Evolutionary conservation across 2,113 vertebrate genomes (phyloP).

Genomic region (Channa maculata): DNA sequence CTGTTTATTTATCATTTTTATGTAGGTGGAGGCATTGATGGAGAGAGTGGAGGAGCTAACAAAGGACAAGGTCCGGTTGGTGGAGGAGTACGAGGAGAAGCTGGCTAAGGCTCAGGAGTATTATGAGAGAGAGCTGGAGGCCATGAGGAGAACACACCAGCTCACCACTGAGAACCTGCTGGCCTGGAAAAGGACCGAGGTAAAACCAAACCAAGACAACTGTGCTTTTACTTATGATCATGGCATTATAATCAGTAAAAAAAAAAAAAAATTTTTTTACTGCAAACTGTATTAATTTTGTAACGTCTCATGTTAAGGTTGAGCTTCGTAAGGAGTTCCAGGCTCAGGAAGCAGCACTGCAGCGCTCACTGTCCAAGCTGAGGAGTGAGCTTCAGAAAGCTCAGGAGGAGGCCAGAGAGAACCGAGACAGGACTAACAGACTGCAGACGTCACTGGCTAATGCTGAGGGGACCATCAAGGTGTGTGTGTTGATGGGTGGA

Average conservation of each 20-base stretch:
- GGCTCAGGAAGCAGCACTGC: constrained; percentile 90
- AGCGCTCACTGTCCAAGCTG: constrained; percentile 87
- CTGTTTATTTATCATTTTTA: background rate
- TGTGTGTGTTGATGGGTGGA: background rate
- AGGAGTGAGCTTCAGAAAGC: constrained; percentile 88
- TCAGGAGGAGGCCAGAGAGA: constrained; percentile 92
- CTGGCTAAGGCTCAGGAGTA: constrained; percentile 92
- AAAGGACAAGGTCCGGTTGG: constrained; percentile 88
- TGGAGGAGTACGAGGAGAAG: constrained; percentile 95
- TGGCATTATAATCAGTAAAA: too few species aligned
- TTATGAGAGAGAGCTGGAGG: constrained; percentile 95
- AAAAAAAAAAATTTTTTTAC: too few species aligned
- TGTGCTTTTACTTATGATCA: background rate
- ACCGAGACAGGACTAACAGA: constrained; percentile 93
- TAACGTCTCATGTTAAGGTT: constrained; percentile 55
- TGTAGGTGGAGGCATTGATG: constrained; percentile 87
- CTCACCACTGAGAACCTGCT: constrained; percentile 95
- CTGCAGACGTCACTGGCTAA: constrained; percentile 90
- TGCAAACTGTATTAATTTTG: background rate
- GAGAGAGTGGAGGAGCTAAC: constrained; percentile 89
- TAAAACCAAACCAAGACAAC: background rate
- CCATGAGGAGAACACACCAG: constrained; percentile 93
- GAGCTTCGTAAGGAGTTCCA: constrained; percentile 96
- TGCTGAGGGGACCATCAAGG: constrained; percentile 92
- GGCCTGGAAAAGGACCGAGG: constrained; percentile 94